Evolutionary conservation across 37 sponge, comb jelly and placozoan species (phyloP), one percentile per base, ranked within the genome.

Genomic region (Diacarnus erythraeanus): DNA sequence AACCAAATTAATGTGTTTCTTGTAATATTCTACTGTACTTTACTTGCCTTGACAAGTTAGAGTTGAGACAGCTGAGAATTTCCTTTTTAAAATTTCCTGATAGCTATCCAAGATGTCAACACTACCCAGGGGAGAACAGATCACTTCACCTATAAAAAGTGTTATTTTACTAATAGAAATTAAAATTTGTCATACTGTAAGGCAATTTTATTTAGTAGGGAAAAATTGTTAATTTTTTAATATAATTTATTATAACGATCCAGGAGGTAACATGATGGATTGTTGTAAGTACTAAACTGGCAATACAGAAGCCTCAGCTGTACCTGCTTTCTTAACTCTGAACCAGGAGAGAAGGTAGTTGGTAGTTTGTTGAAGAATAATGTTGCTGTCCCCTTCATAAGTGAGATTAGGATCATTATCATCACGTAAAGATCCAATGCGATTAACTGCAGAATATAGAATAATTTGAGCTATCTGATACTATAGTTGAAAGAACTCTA

Each of bases 341-440:
- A 83, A 69, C 38, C 89, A 63, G 18, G 57, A 38, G 42, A 94
- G 64, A n/a, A 97, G 79, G 63, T 94, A 97, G 92, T 91, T 94
- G 43, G 92, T 69, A 21, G 95, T 91, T 82, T 97, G 97, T 56
- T 86, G 92, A 23, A 94, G 82, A 23, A 97, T 56, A 12, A 97
- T 88, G 57, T 97, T 88, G 83, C 94, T 94, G 82, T 97, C 97
- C 54, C 97, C 97, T 65, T 97, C 97, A 43, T 94, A 91, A 37
- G 97, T 97, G 65, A 85, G 84, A 41, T 84, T 91, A 1, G 94
- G 90, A 31, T 97, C 97, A 69, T 86, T 69, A 74, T 94, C 82
- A 56, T 97, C 77, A 20, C 94, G 63, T 42, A 97, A 60, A 20
- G 60, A 59, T 2, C 97, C 97, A 36, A 96, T 47, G 64, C 84